A percentile compares a stretch with the other conserved stretches of the same genome.
phyloP scores from a whole-genome alignment of 2,797 vertebrate genomes.

The Lates japonicus region DNA sequence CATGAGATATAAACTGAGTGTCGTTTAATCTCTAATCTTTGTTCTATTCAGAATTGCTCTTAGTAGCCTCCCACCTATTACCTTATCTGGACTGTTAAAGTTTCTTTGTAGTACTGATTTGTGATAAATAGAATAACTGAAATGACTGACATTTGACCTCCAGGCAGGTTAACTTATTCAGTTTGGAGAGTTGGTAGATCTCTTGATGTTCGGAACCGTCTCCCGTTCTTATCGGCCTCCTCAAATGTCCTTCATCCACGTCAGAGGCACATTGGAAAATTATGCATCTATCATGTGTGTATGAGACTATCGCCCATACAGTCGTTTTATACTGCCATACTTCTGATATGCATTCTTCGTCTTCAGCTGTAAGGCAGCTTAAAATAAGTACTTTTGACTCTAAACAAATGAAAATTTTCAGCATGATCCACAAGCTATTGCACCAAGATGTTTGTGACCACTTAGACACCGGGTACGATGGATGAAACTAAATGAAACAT shows the following conservation, averaged over 20 bases:
- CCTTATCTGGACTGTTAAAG: no score
- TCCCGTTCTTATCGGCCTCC: slow-evolving; percentile 98
- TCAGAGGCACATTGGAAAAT: slow-evolving; percentile 84
- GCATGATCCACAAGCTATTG: background rate
- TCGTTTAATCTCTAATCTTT: no score
- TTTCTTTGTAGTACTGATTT: no score
- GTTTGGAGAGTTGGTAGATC: slow-evolving; percentile 95
- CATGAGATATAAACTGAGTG: no score
- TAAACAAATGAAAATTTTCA: background rate
- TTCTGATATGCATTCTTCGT: no score
- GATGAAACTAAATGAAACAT: background rate
- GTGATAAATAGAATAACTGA: no score
- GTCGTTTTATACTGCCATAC: no score
- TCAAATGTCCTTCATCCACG: slow-evolving; percentile 98
- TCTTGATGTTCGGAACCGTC: slow-evolving; percentile 97
- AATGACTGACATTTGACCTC: no score
- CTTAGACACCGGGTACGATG: background rate
- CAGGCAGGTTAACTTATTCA: slow-evolving; percentile 98
- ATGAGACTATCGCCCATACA: no score
- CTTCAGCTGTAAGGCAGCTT: background rate
- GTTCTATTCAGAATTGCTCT: no score
- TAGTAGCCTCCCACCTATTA: no score
- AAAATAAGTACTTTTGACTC: background rate
- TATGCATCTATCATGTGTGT: fast-evolving
- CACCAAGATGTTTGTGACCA: background rate